Conservation (phyloP, 2,888 invertebrate genomes). For the Scaptomyza tumidula region DNA sequence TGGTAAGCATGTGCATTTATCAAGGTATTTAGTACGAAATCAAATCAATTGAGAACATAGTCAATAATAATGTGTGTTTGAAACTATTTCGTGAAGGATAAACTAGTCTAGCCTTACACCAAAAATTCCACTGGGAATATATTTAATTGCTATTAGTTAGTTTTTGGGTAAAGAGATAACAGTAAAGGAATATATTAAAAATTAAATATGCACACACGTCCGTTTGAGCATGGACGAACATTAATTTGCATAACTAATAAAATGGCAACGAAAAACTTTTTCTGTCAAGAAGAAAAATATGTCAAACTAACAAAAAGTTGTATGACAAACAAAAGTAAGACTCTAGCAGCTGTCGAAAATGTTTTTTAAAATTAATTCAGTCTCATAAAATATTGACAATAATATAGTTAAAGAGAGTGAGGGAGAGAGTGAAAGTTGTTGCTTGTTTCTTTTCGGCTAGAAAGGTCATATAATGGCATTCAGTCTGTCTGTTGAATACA, state of each 20-base stretch:
- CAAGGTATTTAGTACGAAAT: not conserved
- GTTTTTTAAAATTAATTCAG: slow-evolving; percentile 75
- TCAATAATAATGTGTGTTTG: too few relatives aligned
- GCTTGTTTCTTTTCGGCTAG: slow-evolving; percentile 14
- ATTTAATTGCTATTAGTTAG: slow-evolving; percentile 7
- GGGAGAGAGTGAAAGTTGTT: slow-evolving; percentile 5
- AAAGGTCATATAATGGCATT: slow-evolving; percentile 10
- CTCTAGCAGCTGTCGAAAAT: slow-evolving; percentile 63
- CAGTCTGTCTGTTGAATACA: not conserved
- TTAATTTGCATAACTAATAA: slow-evolving; percentile 81
- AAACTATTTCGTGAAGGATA: too few relatives aligned
- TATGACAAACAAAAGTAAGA: slow-evolving; percentile 56
- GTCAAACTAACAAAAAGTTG: slow-evolving; percentile 69
- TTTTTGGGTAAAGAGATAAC: not conserved
- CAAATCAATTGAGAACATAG: not conserved
- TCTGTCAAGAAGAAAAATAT: slow-evolving; percentile 57
- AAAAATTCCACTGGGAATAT: not conserved
- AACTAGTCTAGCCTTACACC: not conserved
- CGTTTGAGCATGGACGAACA: slow-evolving; percentile 69
- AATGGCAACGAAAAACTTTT: slow-evolving; percentile 51
- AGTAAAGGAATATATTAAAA: slow-evolving; percentile 35
- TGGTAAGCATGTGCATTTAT: slow-evolving; percentile 2
- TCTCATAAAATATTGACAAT: slow-evolving; percentile 77
- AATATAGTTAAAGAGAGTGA: slow-evolving; percentile 30
- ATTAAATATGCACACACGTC: slow-evolving; percentile 70